Evolutionary conservation across 92 coral and sea anemone species (phyloP), one percentile per base, ranked within the genome.

Genomic region (Parazoanthus swiftii): DNA sequence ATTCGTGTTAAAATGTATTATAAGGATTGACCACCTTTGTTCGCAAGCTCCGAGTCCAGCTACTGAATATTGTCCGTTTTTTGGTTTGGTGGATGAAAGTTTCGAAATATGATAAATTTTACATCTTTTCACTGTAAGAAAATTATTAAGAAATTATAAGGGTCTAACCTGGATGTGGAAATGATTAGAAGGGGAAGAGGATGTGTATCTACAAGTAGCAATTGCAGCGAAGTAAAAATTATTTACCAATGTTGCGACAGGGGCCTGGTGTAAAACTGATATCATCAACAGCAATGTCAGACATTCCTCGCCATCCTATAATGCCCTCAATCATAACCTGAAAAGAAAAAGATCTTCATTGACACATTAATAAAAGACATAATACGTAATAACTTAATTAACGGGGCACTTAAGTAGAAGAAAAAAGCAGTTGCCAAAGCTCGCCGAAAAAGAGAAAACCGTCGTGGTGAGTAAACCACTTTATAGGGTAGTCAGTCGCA

Each of bases 251-350:
- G 48, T 74, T 36, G 44, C n/a, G 7, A 26, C 78, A 74, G 1
- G 78, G 48, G 15, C 78, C 78, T 36, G 78, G 48, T 36, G 23
- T 2, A 39, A 74, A 74, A 35, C 43, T 35, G 39, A 74, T 74
- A 13, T 74, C 78, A 20, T 74, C 78, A 74, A 74, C 7, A 6
- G 78, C 78, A 74, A 39, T 39, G 44, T 74, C 78, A 36, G 48
- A 37, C 3, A 11, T 15, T 18, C 20, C 44, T 36, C 21, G 33
- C 78, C 78, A 74, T 35, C 78, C 78, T 8, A 74, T 36, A 36
- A 74, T 10, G 23, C 78, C 46, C n/a, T 74, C 78, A 15, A 74
- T 74, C 20, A 74, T 18, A 74, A 74, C 44, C 78, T 74, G 78
- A 35, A 39, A 11, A 5, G 48, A 15, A 73, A 26, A 14, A 36